phyloP scores from a whole-genome alignment of 2,888 invertebrate genomes.

The Erynnis tages region DNA sequence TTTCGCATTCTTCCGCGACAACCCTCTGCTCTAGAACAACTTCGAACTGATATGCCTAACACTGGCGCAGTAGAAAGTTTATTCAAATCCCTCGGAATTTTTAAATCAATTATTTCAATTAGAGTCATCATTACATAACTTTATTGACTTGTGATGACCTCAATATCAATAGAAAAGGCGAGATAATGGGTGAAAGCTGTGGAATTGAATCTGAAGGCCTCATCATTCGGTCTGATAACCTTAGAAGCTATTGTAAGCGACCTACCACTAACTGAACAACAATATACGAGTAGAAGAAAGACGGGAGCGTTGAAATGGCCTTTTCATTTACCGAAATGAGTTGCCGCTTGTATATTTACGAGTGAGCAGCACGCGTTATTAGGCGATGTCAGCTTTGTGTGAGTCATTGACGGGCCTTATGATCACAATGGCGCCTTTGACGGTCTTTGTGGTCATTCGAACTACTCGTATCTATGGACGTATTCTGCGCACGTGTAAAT shows the following conservation, averaged over 20 bases:
- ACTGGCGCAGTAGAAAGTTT: slow-evolving; percentile 12
- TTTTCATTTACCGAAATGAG: slow-evolving; percentile 78
- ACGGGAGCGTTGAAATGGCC: slow-evolving; percentile 59
- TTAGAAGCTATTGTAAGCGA: slow-evolving; percentile 63
- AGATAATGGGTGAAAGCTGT: slow-evolving; percentile 74
- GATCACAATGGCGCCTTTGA: slow-evolving; percentile 63
- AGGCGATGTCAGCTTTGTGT: slow-evolving; percentile 63
- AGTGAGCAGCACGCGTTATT: slow-evolving; percentile 61
- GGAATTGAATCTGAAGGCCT: slow-evolving; percentile 63
- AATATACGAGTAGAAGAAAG: slow-evolving; percentile 63
- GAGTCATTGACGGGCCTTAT: slow-evolving; percentile 49
- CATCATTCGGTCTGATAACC: slow-evolving; percentile 79
- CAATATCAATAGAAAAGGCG: slow-evolving; percentile 56
- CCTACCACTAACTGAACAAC: slow-evolving; percentile 54
- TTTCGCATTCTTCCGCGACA: too few relatives aligned
- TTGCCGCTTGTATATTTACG: slow-evolving; percentile 55
- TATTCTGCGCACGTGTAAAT: slow-evolving; percentile 31
- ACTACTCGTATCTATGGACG: not conserved
- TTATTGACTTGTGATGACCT: slow-evolving; percentile 45
- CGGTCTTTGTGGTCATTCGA: slow-evolving; percentile 50
- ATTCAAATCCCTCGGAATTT: slow-evolving; percentile 8
- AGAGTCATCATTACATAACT: slow-evolving; percentile 46
- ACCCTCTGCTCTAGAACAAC: not conserved
- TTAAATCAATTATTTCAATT: slow-evolving; percentile 27
- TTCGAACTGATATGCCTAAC: not conserved